Conservation (phyloP, 1,140 invertebrate genomes). For the Pogonomyrmex barbatus region DNA sequence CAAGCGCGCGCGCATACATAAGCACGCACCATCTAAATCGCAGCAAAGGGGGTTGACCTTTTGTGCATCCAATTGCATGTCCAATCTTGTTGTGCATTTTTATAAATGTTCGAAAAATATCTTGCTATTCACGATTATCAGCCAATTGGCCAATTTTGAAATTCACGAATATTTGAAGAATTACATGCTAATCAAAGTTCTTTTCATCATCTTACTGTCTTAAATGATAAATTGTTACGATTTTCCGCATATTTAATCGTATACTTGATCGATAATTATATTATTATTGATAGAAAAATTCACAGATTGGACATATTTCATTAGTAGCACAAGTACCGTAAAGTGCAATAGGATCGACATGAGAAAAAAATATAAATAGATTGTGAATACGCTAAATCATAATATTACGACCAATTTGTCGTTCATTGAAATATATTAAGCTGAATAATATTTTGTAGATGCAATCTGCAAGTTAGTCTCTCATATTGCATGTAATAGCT, state of each 20-base stretch:
- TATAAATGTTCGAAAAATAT: slow-evolving; percentile 54
- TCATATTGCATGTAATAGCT: slow-evolving; percentile 60
- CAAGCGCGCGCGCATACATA: too few species aligned
- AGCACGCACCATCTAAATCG: neutral
- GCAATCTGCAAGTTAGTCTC: slow-evolving; percentile 9
- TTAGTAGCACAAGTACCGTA: neutral
- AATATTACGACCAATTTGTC: slow-evolving; percentile 16
- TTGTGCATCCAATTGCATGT: slow-evolving; percentile 53
- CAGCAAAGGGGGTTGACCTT: slow-evolving; percentile 21
- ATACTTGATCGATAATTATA: neutral
- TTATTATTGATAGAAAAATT: slow-evolving; percentile 1
- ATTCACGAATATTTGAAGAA: slow-evolving; percentile 56
- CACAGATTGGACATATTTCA: neutral
- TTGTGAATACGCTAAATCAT: slow-evolving; percentile 26
- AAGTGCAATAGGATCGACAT: slow-evolving; percentile 27
- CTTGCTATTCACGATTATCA: neutral
- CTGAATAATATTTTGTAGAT: slow-evolving; percentile 51
- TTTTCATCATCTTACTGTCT: neutral
- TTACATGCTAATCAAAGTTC: slow-evolving; percentile 38
- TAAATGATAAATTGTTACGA: neutral
- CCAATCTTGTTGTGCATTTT: slow-evolving; percentile 56
- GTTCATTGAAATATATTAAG: slow-evolving; percentile 44
- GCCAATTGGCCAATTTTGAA: slow-evolving; percentile 4
- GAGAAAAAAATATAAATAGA: slow-evolving; percentile 10
- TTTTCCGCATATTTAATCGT: slow-evolving; percentile 16